These are phyloP conservation scores for Andrena cerasifolii DNA, from an alignment of 1,140 invertebrate genomes.

Conservation along the genomic window DNA sequence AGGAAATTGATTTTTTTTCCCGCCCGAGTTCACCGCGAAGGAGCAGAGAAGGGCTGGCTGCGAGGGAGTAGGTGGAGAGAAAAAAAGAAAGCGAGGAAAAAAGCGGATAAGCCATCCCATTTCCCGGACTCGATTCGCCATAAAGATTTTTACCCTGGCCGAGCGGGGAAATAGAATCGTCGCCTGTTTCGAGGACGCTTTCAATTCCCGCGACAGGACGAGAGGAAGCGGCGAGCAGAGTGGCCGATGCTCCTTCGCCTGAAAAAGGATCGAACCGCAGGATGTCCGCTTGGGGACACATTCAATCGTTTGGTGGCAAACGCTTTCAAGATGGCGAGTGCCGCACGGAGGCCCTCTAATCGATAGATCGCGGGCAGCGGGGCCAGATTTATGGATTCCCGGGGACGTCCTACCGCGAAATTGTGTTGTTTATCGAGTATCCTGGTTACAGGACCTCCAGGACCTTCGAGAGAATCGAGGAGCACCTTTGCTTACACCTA, in stretches of 20 bases:
- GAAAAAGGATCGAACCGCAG: slow-evolving; percentile 43
- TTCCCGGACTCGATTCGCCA: slow-evolving; percentile 56
- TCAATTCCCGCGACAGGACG: slow-evolving; percentile 62
- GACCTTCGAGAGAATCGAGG: slow-evolving; percentile 22
- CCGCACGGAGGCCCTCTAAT: slow-evolving; percentile 57
- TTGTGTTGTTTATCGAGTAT: slow-evolving; percentile 64
- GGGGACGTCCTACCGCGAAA: slow-evolving; percentile 61
- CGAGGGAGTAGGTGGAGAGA: not conserved
- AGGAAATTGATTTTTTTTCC: slow-evolving; percentile 13
- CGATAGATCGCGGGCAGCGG: slow-evolving; percentile 37
- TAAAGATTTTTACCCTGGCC: slow-evolving; percentile 64
- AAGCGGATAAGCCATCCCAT: slow-evolving; percentile 47
- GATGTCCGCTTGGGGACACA: slow-evolving; percentile 69
- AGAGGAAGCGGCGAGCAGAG: not conserved
- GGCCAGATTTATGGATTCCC: slow-evolving; percentile 64
- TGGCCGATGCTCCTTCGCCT: slow-evolving; percentile 6
- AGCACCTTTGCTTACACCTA: not conserved
- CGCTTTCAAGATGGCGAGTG: slow-evolving; percentile 65
- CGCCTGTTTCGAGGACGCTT: slow-evolving; percentile 52
- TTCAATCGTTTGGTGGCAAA: slow-evolving; percentile 69
- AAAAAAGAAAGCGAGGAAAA: not conserved
- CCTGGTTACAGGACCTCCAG: slow-evolving; percentile 49
- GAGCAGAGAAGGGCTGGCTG: not conserved
- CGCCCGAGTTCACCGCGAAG: not conserved
- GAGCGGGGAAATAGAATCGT: slow-evolving; percentile 67